Evolutionary conservation across 2,888 invertebrate species (phyloP).

Genomic region (Trichopoda pennipes): DNA sequence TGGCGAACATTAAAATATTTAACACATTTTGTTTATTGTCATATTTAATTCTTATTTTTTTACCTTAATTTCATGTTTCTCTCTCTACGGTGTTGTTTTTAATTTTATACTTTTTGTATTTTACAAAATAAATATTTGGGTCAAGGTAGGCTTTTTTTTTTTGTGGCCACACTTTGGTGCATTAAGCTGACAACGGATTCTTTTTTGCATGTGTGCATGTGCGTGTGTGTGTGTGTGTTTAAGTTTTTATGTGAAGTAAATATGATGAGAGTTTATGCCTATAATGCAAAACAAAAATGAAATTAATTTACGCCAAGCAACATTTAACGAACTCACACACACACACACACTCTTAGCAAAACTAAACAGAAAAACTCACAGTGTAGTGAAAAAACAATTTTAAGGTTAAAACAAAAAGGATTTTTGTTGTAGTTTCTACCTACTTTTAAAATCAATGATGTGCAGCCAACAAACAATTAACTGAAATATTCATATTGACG

Average conservation of each 20-base stretch:
- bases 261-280: slow-evolving; percentile 33
- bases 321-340: slow-evolving; percentile 3
- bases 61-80: not conserved
- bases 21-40: slow-evolving; percentile 25
- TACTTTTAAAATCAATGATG: slow-evolving; percentile 22
- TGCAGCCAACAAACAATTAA: slow-evolving; percentile 14
- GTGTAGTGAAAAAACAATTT: slow-evolving; percentile 2
- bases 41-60: slow-evolving; percentile 7
- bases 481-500: slow-evolving; percentile 32
- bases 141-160: slow-evolving; percentile 47
- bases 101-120: not conserved
- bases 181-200: slow-evolving; percentile 15
- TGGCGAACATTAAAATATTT: no score
- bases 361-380: not conserved
- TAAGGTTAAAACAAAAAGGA: not conserved
- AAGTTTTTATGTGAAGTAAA: slow-evolving; percentile 12
- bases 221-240: not conserved
- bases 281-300: not conserved
- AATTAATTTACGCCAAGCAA: slow-evolving; percentile 24
- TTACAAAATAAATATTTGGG: slow-evolving; percentile 46
- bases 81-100: not conserved
- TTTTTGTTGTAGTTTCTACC: not conserved
- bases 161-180: slow-evolving; percentile 20
- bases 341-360: not conserved
- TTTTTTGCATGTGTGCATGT: not conserved